A percentile compares a stretch with the other conserved stretches of the same genome.
Evolutionary conservation across 2,113 vertebrate genomes (phyloP).

Genomic region (Xiphophorus hellerii): DNA sequence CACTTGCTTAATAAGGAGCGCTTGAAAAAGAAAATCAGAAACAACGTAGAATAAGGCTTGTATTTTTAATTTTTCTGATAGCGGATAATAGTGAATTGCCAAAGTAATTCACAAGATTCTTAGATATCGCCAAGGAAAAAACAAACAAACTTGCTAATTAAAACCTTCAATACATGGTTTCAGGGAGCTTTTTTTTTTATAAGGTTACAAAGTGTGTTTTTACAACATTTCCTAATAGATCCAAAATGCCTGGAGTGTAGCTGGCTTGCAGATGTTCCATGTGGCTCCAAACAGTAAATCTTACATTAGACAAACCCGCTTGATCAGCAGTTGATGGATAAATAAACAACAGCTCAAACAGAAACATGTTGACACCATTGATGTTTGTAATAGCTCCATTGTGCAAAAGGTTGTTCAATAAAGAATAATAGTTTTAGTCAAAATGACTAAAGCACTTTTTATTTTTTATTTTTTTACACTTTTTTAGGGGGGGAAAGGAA

Average conservation of each 20-base stretch:
- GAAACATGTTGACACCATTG: slow-evolving; percentile 15
- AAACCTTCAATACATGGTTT: slow-evolving; percentile 33
- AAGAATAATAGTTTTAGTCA: not conserved
- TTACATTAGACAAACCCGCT: slow-evolving; percentile 24
- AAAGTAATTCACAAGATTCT: slow-evolving; percentile 27
- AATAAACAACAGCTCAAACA: slow-evolving; percentile 32
- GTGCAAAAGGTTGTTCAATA: slow-evolving; percentile 5
- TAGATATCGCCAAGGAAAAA: slow-evolving; percentile 20
- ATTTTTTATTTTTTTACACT: not conserved
- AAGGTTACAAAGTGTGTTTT: slow-evolving; percentile 60
- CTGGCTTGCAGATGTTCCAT: slow-evolving; percentile 58
- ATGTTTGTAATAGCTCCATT: slow-evolving; percentile 11
- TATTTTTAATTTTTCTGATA: slow-evolving; percentile 15
- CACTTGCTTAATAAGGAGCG: slow-evolving; percentile 13
- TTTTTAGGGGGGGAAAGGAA: slow-evolving; percentile 88
- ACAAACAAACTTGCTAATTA: slow-evolving; percentile 6
- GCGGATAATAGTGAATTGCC: slow-evolving; percentile 40
- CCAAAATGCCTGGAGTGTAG: slow-evolving; percentile 43
- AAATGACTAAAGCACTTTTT: not conserved
- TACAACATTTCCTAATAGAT: slow-evolving; percentile 57
- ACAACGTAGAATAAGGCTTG: slow-evolving; percentile 24
- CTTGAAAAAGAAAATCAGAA: slow-evolving; percentile 40
- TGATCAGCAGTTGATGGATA: slow-evolving; percentile 26
- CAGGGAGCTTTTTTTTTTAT: slow-evolving; percentile 55
- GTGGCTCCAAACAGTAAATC: slow-evolving; percentile 33